Evolutionary conservation across 2,888 invertebrate species (phyloP).

Genomic region (Drosophila ezoana): DNA sequence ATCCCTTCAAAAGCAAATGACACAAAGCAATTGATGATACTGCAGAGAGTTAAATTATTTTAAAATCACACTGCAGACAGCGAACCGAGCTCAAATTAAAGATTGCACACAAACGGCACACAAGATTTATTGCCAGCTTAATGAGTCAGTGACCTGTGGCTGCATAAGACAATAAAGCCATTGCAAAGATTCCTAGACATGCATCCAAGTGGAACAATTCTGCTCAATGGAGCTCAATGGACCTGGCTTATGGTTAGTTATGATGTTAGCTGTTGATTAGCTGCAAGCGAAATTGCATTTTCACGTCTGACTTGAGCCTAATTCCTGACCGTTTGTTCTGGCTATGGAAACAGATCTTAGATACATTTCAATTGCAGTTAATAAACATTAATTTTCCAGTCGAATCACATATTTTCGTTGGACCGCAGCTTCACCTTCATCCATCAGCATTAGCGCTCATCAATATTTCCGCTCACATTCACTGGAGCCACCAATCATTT

Average conservation of each 20-base stretch:
- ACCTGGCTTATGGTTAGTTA: slow-evolving; percentile 13
- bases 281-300: slow-evolving; percentile 44
- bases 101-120: background rate
- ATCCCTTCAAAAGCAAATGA: slow-evolving; percentile 33
- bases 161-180: slow-evolving; percentile 22
- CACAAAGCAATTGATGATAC: slow-evolving; percentile 26
- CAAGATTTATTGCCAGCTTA: slow-evolving; percentile 12
- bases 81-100: slow-evolving; percentile 25
- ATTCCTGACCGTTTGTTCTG: slow-evolving; percentile 7
- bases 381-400: background rate
- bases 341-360: background rate
- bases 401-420: background rate
- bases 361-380: background rate
- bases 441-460: slow-evolving; percentile 7
- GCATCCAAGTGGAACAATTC: slow-evolving; percentile 30
- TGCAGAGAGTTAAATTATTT: slow-evolving; percentile 12
- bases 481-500: slow-evolving; percentile 22
- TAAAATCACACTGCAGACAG: background rate
- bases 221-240: slow-evolving; percentile 19
- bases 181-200: slow-evolving; percentile 4
- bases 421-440: background rate
- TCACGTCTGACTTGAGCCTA: slow-evolving; percentile 50
- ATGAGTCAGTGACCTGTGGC: slow-evolving; percentile 23
- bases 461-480: slow-evolving; percentile 18
- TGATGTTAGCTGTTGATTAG: slow-evolving; percentile 30